A percentile compares a stretch with the other conserved stretches of the same genome.
Evolutionary conservation across 2,888 invertebrate species (phyloP).

Genomic region (Torymus texanus): DNA sequence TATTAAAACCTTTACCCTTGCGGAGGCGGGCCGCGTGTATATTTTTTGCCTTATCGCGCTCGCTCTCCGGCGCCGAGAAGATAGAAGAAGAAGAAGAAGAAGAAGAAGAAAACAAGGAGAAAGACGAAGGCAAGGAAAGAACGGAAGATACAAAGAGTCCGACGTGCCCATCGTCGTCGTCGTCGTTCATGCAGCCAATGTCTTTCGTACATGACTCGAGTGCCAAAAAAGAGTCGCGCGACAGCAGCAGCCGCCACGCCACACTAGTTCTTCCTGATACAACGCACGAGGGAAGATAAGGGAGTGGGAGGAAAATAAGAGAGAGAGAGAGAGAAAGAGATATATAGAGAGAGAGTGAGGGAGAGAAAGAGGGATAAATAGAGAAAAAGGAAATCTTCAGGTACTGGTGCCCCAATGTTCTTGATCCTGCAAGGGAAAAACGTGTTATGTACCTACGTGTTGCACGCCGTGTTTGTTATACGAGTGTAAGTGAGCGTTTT

Average conservation of each 20-base stretch:
- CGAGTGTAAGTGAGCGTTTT: slow-evolving; percentile 35
- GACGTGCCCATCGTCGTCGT: not conserved
- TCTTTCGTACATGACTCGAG: slow-evolving; percentile 49
- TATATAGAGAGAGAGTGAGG: not conserved
- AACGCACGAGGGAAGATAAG: not conserved
- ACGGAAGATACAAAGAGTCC: slow-evolving; percentile 6
- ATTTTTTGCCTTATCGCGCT: slow-evolving; percentile 44
- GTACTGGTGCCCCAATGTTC: slow-evolving; percentile 40
- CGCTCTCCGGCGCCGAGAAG: too few species aligned
- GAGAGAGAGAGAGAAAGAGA: not conserved
- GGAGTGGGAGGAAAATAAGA: not conserved
- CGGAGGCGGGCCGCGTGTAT: not conserved
- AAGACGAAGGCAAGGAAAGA: not conserved
- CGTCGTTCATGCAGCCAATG: slow-evolving; percentile 31
- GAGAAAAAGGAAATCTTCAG: slow-evolving; percentile 21
- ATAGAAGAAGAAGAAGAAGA: not conserved
- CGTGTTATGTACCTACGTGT: slow-evolving; percentile 49
- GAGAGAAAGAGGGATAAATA: not conserved
- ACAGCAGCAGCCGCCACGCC: not conserved
- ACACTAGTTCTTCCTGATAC: slow-evolving; percentile 16
- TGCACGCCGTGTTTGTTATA: slow-evolving; percentile 45
- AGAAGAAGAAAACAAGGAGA: not conserved
- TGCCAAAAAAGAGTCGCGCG: slow-evolving; percentile 29
- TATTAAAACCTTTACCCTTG: slow-evolving; percentile 34
- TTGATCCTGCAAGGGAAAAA: slow-evolving; percentile 33